phyloP scores from a whole-genome alignment of 2,888 invertebrate species.

The Cryptocheilus praepositus region DNA sequence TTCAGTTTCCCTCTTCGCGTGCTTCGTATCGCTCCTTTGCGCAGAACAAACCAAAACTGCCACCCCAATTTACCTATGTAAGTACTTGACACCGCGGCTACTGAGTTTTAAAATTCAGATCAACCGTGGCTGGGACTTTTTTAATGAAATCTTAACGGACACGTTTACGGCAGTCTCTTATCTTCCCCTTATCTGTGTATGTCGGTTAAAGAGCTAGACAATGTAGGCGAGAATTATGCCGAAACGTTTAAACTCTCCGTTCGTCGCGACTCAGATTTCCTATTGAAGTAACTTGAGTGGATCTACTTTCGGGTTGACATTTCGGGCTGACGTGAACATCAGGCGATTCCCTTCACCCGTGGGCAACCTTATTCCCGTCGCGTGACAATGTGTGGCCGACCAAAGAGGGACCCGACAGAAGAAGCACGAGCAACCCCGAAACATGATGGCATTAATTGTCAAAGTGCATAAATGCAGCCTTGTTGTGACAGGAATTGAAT shows the following conservation, averaged over 20 bases:
- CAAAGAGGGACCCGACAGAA: slow-evolving; percentile 34
- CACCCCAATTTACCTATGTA: neutral
- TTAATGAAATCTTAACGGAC: no score
- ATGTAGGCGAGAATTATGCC: no score
- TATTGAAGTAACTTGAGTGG: slow-evolving; percentile 58
- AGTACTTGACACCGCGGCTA: neutral
- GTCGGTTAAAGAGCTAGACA: no score
- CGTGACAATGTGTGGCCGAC: slow-evolving; percentile 30
- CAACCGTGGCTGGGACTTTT: no score
- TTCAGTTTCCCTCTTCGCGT: neutral
- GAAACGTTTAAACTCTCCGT: neutral
- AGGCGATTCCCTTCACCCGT: slow-evolving; percentile 43
- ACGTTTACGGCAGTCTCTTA: no score
- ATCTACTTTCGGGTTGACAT: slow-evolving; percentile 51
- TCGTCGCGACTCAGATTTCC: slow-evolving; percentile 47
- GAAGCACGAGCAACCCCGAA: slow-evolving; percentile 18
- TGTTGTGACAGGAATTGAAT: slow-evolving; percentile 40
- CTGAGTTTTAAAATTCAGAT: no score
- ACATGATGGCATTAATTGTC: slow-evolving; percentile 40
- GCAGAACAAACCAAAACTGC: neutral
- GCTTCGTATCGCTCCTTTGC: neutral
- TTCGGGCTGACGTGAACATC: slow-evolving; percentile 54
- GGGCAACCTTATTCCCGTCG: slow-evolving; percentile 50
- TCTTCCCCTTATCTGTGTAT: no score
- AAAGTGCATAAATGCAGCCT: slow-evolving; percentile 21